Evolutionary conservation across 2,113 vertebrate species (phyloP), one percentile per base, ranked within the genome.

Genomic region (Pollimyrus isidori): DNA sequence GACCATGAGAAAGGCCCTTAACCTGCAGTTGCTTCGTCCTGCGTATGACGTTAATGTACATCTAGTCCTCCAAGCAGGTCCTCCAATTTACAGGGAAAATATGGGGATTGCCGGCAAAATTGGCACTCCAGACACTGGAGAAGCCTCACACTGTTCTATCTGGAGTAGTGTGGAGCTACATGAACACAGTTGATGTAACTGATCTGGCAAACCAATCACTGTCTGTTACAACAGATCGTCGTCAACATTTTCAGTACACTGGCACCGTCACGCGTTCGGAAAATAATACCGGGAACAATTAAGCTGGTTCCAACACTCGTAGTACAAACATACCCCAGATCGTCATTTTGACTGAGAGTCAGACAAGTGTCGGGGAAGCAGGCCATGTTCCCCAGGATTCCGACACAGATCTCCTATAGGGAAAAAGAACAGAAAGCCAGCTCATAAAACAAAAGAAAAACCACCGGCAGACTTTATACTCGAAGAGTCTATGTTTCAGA

Each of bases 321-420:
- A 26, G 23, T 87, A 56, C 90, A 26, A 52, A 21, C 97, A 93
- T 92, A 99, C 98, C 97, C 95, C 23, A 98, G 94, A 92, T 97
- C 96, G 90, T 97, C 95, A 91, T 98, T 96, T 91, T 95, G 96
- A 93, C 97, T 99, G 52, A 99, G 96, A 90, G 96, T 95, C 91
- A 95, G 86, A 92, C 98, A 98, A 21, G 98, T 96, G 26, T 98
- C 97, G 90, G 96, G 97, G 93, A 98, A 99, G 95, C 98, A 99
- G 88, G 97, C 97, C 94, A 99, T 99, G 89, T 99, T 99, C 30
- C 98, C 98, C 52, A 99, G 95, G 93, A 99, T 99, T 92, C 98
- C 98, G 88, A 99, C 97, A 91, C 98, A 98, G 85, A 99, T 98
- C 95, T 99, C 98, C 98, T 99, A 93, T 50, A 90, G 93, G 13